phyloP scores from a whole-genome alignment of 2,113 vertebrate genomes.

The Clarias macrocephalus region DNA sequence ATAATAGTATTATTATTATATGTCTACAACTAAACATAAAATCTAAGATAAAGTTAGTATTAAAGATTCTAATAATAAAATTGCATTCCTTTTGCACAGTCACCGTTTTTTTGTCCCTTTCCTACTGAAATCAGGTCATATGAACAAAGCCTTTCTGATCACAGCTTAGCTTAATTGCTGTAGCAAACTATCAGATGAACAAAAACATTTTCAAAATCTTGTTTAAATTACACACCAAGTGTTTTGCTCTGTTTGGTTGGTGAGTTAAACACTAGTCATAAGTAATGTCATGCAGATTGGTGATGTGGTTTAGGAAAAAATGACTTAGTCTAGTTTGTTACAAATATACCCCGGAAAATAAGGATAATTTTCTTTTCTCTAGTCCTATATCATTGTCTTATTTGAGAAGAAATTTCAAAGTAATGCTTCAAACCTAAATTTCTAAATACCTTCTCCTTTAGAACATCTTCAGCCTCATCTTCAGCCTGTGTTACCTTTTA shows the following conservation, averaged over 20 bases:
- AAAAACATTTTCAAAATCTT: not conserved
- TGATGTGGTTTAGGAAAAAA: not conserved
- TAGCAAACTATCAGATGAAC: not conserved
- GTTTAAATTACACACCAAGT: too few relatives aligned
- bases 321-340: not conserved
- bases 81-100: not conserved
- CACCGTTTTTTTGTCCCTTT: not conserved
- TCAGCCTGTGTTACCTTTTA: not conserved
- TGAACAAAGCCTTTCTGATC: not conserved
- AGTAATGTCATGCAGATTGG: not conserved
- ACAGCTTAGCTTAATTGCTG: not conserved
- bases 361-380: not conserved
- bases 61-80: not conserved
- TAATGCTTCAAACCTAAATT: not conserved
- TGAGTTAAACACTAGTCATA: too few relatives aligned
- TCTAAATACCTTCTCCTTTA: not conserved
- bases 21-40: too few relatives aligned
- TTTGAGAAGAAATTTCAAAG: not conserved
- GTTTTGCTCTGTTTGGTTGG: too few relatives aligned
- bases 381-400: not conserved
- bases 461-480: too few relatives aligned
- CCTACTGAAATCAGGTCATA: not conserved
- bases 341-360: not conserved
- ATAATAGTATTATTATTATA: too few relatives aligned
- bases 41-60: not conserved